Base-by-base conservation (phyloP, 37 sponge, comb jelly and placozoan genomes). In the Halisarca cf. caerulea region DNA sequence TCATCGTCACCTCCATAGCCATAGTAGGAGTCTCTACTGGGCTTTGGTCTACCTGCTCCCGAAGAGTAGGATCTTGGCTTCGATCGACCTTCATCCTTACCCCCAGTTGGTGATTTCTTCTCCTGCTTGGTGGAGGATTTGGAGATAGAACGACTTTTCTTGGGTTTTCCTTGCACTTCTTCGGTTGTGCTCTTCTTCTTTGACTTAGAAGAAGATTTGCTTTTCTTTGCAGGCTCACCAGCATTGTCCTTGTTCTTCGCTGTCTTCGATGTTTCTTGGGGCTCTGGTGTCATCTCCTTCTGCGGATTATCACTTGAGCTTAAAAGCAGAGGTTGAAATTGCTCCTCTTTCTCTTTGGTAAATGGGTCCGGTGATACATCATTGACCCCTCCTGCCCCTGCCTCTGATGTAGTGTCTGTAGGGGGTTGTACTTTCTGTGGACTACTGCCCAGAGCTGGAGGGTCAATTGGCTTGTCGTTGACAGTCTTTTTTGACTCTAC, bases 81-180 rank as follows among this genome's bases (percentile, higher is more conserved):
- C 30, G 27, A 30, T 68, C 33, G n/a, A 34, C 17, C 34, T 34
- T 34, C 69, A 27, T 3, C 35, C 0, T 2, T 17, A 27, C 30
- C 32, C 33, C 35, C 69, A n/a, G 34, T 30, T 18, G 69, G 30
- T 2, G 69, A 8, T 34, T 68, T 68, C 0, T 28, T 30, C 1
- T 27, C 69, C 33, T 39, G 39, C 30, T 54, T 41, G 30, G 85
- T 66, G n/a, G 85, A 66, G 4, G 85, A 62, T 41, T 78, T 33
- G 9, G 51, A 47, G 11, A 6, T 11, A 47, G 51, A 47, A 59
- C 85, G 58, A 8, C 47, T 77, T 24, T 59, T 78, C 1, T 77
- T 37, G 23, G 7, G 34, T 3, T 59, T 59, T 33, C 36, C 25
- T 34, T 24, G 24, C 34, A 28, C 39, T 59, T 59, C 59, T 15